Conservation (phyloP, 2,888 invertebrate genomes). For the Pheosia gnoma region DNA sequence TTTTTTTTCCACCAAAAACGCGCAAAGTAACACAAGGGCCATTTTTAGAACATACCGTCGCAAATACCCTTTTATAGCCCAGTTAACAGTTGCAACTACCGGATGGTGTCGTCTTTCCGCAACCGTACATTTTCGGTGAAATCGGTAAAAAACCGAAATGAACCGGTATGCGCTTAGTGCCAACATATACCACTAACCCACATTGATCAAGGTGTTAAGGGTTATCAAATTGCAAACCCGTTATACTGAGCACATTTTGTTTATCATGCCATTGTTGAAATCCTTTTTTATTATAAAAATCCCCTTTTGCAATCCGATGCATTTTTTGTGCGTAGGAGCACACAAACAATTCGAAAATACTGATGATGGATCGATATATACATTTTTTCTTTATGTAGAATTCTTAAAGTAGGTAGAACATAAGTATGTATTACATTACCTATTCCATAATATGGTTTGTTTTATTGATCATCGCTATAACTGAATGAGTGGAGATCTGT, state of each 20-base stretch:
- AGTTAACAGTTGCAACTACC: constrained; percentile 42
- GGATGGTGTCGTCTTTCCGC: constrained; percentile 75
- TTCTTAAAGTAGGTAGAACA: no score
- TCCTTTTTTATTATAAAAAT: constrained; percentile 65
- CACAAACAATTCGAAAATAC: neutral
- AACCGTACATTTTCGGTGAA: constrained; percentile 71
- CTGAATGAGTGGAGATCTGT: no score
- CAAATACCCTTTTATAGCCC: constrained; percentile 7
- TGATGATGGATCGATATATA: no score
- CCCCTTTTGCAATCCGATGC: constrained; percentile 53
- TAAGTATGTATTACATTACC: no score
- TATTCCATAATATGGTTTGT: no score
- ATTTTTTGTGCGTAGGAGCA: constrained; percentile 33
- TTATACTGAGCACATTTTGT: constrained; percentile 59
- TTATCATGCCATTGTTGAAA: constrained; percentile 64
- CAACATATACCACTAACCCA: constrained; percentile 77
- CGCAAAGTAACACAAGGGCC: neutral
- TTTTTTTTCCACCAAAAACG: no score
- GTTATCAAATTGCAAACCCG: constrained; percentile 79
- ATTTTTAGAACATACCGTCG: constrained; percentile 10
- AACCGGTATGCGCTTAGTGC: constrained; percentile 50
- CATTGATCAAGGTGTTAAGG: constrained; percentile 80
- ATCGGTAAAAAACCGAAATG: constrained; percentile 61
- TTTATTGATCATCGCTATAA: no score
- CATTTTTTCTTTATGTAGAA: no score